Evolutionary conservation across 1,140 invertebrate species (phyloP), one percentile per base, ranked within the genome.

Genomic region (Tetragonula clypearis): DNA sequence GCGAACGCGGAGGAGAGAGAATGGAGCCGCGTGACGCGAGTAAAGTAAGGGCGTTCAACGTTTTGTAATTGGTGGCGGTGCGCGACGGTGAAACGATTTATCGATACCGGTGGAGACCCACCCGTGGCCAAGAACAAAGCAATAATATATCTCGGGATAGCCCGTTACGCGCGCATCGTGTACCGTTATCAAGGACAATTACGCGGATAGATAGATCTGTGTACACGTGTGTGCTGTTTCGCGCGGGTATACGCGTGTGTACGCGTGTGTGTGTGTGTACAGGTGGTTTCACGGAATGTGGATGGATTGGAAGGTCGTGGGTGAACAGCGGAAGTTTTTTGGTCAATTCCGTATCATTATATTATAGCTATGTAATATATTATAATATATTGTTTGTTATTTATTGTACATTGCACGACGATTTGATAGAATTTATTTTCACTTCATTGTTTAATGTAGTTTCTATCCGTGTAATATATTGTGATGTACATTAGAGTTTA

Each of bases 101-200:
- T 88, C 79, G 85, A 88, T 75, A 75, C 56, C 62, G 53, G 23
- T 53, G 23, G 69, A 66, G 74, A 66, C 76, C 72, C 79, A 65
- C 60, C 86, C 79, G 84, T 86, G 84, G 69, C 74, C 68, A 62
- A 66, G 86, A 90, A 90, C 89, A 90, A 90, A 90, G 89, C 79
- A 83, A 90, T 90, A 88, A 87, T 90, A 88, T 79, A 90, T 90
- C 30, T 30, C 88, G 82, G 85, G 81, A 78, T 80, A 79, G 75
- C 53, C 86, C 88, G 89, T 90, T 90, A 90, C 81, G 79, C 62
- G 88, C 82, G 82, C 87, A 88, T 85, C 88, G 86, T 78, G 78
- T 90, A 90, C 89, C 89, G 89, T 90, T 90, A 90, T 90, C 89
- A 90, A 87, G 86, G 88, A 90, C 89, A 90, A 90, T 90, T 90